A percentile compares a stretch with the other conserved stretches of the same genome.
phyloP scores from a whole-genome alignment of 1,140 invertebrate genomes.

The Maniola jurtina region DNA sequence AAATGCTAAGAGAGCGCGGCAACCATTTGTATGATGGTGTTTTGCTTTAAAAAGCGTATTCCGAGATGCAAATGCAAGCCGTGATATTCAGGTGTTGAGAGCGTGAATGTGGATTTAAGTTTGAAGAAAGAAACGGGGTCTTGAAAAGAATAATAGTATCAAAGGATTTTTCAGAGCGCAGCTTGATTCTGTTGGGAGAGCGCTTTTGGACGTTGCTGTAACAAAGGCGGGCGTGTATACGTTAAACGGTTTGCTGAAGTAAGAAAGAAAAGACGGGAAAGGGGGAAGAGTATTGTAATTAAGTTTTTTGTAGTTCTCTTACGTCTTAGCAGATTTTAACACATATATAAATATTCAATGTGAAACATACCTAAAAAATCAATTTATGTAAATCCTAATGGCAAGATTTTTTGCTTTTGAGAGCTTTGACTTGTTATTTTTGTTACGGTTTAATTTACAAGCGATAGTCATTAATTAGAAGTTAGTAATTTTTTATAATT shows the following conservation, averaged over 20 bases:
- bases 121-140: constrained; percentile 16
- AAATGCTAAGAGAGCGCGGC: constrained; percentile 2
- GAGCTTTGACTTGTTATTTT: no score
- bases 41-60: constrained; percentile 14
- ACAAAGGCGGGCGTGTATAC: constrained; percentile 1
- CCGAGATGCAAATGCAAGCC: constrained; percentile 18
- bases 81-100: constrained; percentile 13
- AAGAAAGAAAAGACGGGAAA: background rate
- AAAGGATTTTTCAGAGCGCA: constrained; percentile 28
- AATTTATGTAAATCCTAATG: no score
- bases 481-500: no score
- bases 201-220: constrained; percentile 13
- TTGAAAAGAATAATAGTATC: constrained; percentile 34
- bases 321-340: no score
- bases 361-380: no score
- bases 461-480: no score
- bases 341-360: no score
- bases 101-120: constrained; percentile 13
- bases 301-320: background rate
- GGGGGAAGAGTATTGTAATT: background rate
- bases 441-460: no score
- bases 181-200: constrained; percentile 22
- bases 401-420: no score
- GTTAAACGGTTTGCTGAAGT: background rate
- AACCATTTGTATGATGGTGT: constrained; percentile 3